A percentile compares a stretch with the other conserved stretches of the same genome.
These are phyloP conservation scores for Carassius carassius DNA, from an alignment of 2,113 vertebrate genomes.

Conservation along the genomic window DNA sequence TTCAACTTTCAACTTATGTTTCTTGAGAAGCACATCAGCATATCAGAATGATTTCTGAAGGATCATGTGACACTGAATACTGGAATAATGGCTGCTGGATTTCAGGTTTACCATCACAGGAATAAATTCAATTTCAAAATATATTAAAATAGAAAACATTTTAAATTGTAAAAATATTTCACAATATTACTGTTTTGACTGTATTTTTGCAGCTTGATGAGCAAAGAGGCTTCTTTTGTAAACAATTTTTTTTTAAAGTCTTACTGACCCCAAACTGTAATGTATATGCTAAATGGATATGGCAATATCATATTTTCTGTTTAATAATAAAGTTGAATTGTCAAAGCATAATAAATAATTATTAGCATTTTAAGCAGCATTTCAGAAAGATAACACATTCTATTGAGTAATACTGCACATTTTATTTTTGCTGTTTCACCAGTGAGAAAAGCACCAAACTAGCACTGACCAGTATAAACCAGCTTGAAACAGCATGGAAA, in stretches of 20 bases:
- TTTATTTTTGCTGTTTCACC: neutral
- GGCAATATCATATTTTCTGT: neutral
- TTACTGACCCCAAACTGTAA: neutral
- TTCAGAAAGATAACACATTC: neutral
- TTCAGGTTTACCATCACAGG: neutral
- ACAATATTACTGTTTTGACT: neutral
- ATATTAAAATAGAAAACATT: neutral
- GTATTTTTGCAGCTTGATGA: neutral
- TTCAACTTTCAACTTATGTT: neutral
- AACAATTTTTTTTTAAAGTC: neutral
- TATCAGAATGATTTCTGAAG: neutral
- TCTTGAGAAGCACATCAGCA: neutral
- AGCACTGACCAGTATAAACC: conserved; percentile 17
- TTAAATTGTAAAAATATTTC: neutral
- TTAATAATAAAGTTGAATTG: neutral
- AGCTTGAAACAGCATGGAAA: neutral
- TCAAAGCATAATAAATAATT: neutral
- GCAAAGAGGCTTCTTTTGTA: neutral
- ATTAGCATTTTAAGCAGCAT: neutral
- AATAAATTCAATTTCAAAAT: neutral
- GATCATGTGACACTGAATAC: neutral
- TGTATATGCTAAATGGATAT: neutral
- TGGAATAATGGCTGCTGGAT: neutral
- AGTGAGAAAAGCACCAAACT: neutral
- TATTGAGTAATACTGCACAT: neutral